phyloP scores from a whole-genome alignment of 1,140 invertebrate genomes.

The Cyrtorhinus lividipennis region DNA sequence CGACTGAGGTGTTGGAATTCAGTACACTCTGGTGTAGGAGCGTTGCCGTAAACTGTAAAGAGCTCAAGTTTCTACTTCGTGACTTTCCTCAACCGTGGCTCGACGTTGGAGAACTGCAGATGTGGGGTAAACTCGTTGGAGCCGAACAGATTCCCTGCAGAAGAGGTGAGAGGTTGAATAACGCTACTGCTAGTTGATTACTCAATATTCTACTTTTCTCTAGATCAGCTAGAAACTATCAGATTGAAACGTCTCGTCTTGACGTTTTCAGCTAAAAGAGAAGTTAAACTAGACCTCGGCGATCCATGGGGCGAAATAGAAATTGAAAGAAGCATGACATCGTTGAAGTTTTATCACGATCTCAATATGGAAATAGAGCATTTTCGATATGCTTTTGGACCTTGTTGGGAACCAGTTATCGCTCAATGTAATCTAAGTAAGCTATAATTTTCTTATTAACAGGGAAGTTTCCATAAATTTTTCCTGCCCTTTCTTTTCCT shows the following conservation, averaged over 20 bases:
- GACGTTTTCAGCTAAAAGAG: slow-evolving; percentile 42
- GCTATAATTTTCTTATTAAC: slow-evolving; percentile 24
- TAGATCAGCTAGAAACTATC: neutral
- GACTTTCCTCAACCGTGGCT: slow-evolving; percentile 91
- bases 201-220: neutral
- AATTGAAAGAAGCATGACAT: slow-evolving; percentile 76
- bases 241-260: neutral
- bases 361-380: slow-evolving; percentile 85
- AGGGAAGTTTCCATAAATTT: neutral
- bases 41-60: slow-evolving; percentile 60
- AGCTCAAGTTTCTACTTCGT: slow-evolving; percentile 77
- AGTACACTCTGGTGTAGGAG: slow-evolving; percentile 83
- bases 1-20: slow-evolving; percentile 80
- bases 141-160: slow-evolving; percentile 73
- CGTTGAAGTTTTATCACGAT: slow-evolving; percentile 95
- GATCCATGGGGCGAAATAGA: slow-evolving; percentile 55
- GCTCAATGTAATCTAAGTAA: slow-evolving; percentile 83
- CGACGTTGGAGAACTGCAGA: slow-evolving; percentile 60
- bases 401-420: slow-evolving; percentile 96
- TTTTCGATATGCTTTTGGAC: slow-evolving; percentile 85
- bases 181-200: neutral
- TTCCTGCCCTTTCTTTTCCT: too few relatives aligned
- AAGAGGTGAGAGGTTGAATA: slow-evolving; percentile 39
- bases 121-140: slow-evolving; percentile 80
- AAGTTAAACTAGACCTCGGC: slow-evolving; percentile 53